Conservation (phyloP, 2,888 invertebrate species). For the Ashinkailepas kermadecensis region DNA sequence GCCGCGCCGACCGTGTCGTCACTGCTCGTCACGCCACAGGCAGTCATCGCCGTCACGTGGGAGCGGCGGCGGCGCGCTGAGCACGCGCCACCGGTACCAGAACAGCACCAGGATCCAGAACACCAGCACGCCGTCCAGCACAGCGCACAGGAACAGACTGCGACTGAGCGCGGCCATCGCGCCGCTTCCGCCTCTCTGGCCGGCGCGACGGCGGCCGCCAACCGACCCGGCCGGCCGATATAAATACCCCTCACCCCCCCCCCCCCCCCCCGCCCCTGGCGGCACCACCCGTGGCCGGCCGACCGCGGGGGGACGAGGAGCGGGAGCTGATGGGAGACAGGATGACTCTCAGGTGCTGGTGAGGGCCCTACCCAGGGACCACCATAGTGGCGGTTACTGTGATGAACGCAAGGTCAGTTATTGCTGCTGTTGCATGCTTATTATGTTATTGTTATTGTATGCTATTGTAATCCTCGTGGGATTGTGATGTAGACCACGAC, state of each 20-base stretch:
- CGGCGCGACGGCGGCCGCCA: background rate
- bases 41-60: background rate
- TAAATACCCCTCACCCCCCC: background rate
- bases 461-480: too few relatives aligned
- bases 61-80: background rate
- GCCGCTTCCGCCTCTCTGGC: background rate
- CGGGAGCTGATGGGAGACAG: too few relatives aligned
- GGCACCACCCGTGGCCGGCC: too few relatives aligned
- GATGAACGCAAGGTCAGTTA: too few relatives aligned
- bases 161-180: background rate
- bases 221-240: background rate
- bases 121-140: constrained; percentile 14
- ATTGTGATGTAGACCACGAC: too few relatives aligned
- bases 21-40: background rate
- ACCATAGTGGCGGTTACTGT: too few relatives aligned
- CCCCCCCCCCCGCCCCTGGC: too few relatives aligned
- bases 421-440: too few relatives aligned
- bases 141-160: background rate
- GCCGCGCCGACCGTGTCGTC: background rate
- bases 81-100: constrained; percentile 12
- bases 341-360: too few relatives aligned
- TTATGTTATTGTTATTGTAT: too few relatives aligned
- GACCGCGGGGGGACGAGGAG: too few relatives aligned
- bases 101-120: constrained; percentile 21
- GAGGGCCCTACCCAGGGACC: too few relatives aligned